These are phyloP conservation scores for Mythimna impura DNA, from an alignment of 2,888 invertebrate species.

Conservation along the genomic window DNA sequence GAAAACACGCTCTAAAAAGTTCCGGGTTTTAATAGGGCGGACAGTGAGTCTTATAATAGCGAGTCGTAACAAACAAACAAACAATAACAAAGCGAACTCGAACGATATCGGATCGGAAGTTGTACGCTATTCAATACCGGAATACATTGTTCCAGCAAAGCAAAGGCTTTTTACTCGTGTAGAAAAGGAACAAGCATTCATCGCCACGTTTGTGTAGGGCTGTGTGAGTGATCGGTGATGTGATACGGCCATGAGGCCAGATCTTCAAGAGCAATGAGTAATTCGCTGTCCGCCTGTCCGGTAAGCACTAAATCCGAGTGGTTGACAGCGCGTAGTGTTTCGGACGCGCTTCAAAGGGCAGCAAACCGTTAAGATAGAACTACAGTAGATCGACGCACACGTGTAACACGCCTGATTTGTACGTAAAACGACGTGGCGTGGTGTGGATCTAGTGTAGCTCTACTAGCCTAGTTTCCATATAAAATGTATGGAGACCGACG, in stretches of 20 bases:
- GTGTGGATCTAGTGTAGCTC: too few species aligned
- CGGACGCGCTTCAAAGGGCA: too few species aligned
- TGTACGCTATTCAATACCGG: slow-evolving; percentile 28
- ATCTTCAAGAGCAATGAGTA: too few species aligned
- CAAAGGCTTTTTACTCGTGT: background rate
- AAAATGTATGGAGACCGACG: too few species aligned
- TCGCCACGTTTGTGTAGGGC: background rate
- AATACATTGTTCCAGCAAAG: slow-evolving; percentile 1
- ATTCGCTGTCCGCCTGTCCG: too few species aligned
- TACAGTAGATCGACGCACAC: too few species aligned
- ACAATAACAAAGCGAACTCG: slow-evolving; percentile 29
- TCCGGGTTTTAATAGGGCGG: slow-evolving; percentile 40
- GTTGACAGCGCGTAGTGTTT: too few species aligned
- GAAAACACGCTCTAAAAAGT: slow-evolving; percentile 30
- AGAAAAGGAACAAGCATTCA: background rate
- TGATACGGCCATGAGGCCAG: background rate
- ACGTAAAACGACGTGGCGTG: too few species aligned
- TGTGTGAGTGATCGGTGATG: background rate
- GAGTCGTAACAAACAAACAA: slow-evolving; percentile 32
- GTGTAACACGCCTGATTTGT: too few species aligned
- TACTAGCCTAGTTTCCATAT: too few species aligned
- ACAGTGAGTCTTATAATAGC: slow-evolving; percentile 47
- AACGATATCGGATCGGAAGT: slow-evolving; percentile 44
- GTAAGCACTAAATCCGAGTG: too few species aligned
- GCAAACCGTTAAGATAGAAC: too few species aligned